These are phyloP conservation scores for Sturmia bella DNA, from an alignment of 2,888 invertebrate species.

Conservation along the genomic window DNA sequence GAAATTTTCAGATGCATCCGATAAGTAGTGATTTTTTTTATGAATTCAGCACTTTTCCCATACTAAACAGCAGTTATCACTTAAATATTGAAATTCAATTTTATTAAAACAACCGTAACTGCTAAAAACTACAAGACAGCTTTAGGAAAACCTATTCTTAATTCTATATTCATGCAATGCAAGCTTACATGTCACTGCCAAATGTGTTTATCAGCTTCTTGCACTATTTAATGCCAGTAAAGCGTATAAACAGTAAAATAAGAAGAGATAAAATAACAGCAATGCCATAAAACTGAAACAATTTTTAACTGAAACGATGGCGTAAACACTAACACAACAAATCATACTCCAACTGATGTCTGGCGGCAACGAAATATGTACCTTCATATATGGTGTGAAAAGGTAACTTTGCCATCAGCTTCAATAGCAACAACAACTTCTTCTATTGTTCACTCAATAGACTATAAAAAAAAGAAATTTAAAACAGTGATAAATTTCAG, in stretches of 20 bases:
- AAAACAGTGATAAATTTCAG: constrained; percentile 69
- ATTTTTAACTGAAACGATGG: constrained; percentile 35
- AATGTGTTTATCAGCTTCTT: constrained; percentile 55
- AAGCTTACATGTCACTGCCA: constrained; percentile 3
- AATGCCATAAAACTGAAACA: constrained; percentile 29
- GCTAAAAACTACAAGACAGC: not conserved
- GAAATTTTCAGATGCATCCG: no score
- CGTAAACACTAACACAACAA: constrained; percentile 24
- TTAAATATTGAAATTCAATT: no score
- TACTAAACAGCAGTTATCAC: no score
- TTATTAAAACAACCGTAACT: no score
- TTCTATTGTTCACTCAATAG: not conserved
- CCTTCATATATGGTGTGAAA: not conserved
- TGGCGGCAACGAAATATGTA: not conserved
- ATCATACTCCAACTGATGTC: constrained; percentile 32
- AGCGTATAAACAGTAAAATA: constrained; percentile 60
- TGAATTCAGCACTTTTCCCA: no score
- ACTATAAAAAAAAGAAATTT: constrained; percentile 55
- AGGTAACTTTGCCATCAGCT: not conserved
- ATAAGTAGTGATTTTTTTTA: no score
- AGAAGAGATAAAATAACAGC: constrained; percentile 58
- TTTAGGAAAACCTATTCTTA: not conserved
- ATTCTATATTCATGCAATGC: not conserved
- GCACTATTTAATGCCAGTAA: constrained; percentile 56
- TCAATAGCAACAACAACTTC: constrained; percentile 13